Base-by-base conservation (phyloP, 2,113 vertebrate species). In the Electrona antarctica region DNA sequence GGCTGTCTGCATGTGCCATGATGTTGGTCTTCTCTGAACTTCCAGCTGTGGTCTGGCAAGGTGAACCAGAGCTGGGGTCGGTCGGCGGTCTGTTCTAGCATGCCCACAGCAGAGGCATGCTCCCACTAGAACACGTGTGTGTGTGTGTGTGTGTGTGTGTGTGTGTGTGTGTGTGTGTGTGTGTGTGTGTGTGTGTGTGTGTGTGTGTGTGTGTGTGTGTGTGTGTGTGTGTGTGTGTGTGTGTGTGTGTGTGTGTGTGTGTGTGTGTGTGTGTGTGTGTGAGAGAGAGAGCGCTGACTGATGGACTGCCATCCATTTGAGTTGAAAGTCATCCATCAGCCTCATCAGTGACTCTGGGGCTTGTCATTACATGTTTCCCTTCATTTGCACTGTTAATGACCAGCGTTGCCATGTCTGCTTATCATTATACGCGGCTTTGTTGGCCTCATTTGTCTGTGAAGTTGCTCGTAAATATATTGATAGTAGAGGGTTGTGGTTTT, bases 381-480 rank as follows among this genome's bases (percentile, higher is more conserved):
- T 86, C 88, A 91, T 87, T 85, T 88, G 59, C 78, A 87, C 80
- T 71, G 73, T 71, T 91, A 90, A 90, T 88, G 79, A 56, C 76
- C 67, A 60, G 68, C 71, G 33, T 41, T 41, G 33, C 33, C 33
- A 41, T 41, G 33, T 41, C 33, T 41, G 33, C 33, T 41, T 41
- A 4, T 21, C 21, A 21, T 41, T 41, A 41, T 41, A 6, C 3
- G 33, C 2, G 33, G 33, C 33, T 41, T 41, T 4, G 33, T 41
- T 41, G 33, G 33, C 3, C 33, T 41, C 5, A 41, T 2, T 41
- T 41, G 3, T 41, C 33, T 41, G 1, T 33, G 4, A 33, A 33
- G 33, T 41, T 41, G 33, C 33, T 41, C 21, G 21, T 21, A 21
- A 21, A 21, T 21, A 21, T 21, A 21, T 21, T 21, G 21, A 21